These are phyloP conservation scores for Chiropotes sagulatus DNA, from an alignment of 2,797 vertebrate species.

Conservation along the genomic window DNA sequence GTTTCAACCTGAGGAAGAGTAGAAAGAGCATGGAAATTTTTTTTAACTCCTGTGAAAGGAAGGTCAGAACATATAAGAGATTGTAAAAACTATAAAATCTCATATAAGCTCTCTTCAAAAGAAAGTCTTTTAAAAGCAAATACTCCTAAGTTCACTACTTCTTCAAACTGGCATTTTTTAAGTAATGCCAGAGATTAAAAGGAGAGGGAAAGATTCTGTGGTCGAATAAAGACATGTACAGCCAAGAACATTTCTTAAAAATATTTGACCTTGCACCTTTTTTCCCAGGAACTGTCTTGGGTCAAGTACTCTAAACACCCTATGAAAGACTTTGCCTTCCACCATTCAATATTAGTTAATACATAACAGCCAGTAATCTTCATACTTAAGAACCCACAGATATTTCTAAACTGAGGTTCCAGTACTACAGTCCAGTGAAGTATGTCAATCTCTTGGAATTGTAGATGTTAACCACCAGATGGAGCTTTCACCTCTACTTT, in stretches of 20 bases:
- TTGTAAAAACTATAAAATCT: constrained; percentile 28
- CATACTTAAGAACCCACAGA: neutral
- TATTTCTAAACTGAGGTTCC: neutral
- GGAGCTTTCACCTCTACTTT: neutral
- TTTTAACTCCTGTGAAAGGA: neutral
- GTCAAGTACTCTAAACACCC: neutral
- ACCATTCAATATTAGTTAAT: constrained; percentile 43
- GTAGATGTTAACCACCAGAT: constrained; percentile 23
- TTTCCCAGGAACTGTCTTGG: neutral
- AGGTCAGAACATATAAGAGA: neutral
- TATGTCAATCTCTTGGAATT: neutral
- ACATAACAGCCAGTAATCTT: constrained; percentile 24
- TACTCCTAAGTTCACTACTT: neutral
- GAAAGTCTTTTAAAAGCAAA: neutral
- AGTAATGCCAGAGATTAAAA: neutral
- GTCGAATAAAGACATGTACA: neutral
- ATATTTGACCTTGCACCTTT: neutral
- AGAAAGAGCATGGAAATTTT: neutral
- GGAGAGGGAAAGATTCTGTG: neutral
- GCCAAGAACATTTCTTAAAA: neutral
- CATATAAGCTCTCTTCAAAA: neutral
- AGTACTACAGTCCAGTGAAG: neutral
- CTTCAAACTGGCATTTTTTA: neutral
- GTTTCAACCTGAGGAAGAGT: neutral
- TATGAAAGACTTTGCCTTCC: constrained; percentile 10